Percentiles rank a stretch among this genome's conserved stretches.
Evolutionary conservation across 2,113 vertebrate species (phyloP).

Genomic region (Willisornis vidua): DNA sequence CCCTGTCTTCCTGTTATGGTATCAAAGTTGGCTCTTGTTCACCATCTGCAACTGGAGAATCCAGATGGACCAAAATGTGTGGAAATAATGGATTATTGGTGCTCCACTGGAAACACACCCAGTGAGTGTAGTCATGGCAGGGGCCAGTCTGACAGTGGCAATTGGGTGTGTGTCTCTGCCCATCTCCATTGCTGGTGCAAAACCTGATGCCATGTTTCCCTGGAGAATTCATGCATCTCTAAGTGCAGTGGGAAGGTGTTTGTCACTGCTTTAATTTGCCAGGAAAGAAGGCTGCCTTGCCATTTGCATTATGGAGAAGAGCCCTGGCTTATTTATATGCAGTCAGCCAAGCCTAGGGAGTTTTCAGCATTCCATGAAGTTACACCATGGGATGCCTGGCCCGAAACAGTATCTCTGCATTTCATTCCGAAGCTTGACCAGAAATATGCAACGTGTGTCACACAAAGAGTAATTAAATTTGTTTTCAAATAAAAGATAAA

Average conservation of each 20-base stretch:
- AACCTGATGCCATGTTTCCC: neutral
- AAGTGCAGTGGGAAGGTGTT: neutral
- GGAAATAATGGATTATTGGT: neutral
- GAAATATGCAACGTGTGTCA: neutral
- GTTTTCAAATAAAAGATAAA: neutral
- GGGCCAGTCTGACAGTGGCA: rapidly evolving
- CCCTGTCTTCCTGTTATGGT: neutral
- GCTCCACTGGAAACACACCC: neutral
- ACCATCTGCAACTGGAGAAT: neutral
- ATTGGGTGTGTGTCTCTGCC: neutral
- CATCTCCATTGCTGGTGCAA: neutral
- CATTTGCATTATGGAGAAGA: conserved; percentile 15
- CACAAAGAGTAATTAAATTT: conserved; percentile 13
- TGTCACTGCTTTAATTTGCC: conserved; percentile 31
- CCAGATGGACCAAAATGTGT: rapidly evolving
- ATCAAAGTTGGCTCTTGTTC: rapidly evolving
- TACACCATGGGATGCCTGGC: neutral
- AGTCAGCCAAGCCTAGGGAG: neutral
- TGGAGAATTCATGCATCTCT: neutral
- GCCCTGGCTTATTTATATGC: conserved; percentile 32
- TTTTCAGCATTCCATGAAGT: conserved; percentile 23
- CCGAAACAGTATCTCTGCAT: neutral
- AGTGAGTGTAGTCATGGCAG: neutral
- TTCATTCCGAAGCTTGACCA: neutral
- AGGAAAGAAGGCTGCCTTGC: neutral